Evolutionary conservation across 2,888 invertebrate genomes (phyloP).

Genomic region (Caenorhabditis imperialis): DNA sequence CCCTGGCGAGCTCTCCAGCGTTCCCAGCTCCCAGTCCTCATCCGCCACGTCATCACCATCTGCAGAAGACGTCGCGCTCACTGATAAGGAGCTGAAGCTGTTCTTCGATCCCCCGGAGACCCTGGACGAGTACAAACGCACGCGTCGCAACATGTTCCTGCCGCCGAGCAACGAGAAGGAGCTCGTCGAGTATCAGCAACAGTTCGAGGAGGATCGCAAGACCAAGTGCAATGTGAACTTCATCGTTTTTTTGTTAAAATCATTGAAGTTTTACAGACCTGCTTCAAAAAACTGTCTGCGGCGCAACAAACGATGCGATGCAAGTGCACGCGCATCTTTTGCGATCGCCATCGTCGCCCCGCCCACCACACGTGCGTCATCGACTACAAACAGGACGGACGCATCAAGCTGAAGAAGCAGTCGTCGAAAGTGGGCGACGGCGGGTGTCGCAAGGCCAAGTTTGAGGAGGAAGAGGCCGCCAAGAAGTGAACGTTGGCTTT

Average conservation of each 20-base stretch:
- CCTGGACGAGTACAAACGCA: conserved; percentile 47
- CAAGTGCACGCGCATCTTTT: conserved; percentile 61
- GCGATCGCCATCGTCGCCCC: conserved; percentile 62
- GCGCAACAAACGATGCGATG: conserved; percentile 63
- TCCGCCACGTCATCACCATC: not conserved
- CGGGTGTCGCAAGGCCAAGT: conserved; percentile 37
- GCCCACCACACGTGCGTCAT: conserved; percentile 62
- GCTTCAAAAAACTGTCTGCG: conserved; percentile 60
- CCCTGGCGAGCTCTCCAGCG: conserved; percentile 24
- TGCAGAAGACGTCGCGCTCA: conserved; percentile 40
- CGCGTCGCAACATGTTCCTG: conserved; percentile 56
- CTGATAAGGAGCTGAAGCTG: conserved; percentile 65
- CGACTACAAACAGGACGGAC: conserved; percentile 67
- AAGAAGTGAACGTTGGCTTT: not conserved
- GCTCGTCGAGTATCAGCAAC: conserved; percentile 42
- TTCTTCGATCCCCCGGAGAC: conserved; percentile 67
- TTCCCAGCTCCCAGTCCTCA: not conserved
- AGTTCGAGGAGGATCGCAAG: conserved; percentile 48
- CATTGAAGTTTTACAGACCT: conserved; percentile 34
- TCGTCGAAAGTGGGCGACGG: conserved; percentile 48
- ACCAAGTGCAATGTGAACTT: conserved; percentile 55
- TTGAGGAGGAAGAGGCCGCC: conserved; percentile 17
- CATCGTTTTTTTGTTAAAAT: not conserved
- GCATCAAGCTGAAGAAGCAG: conserved; percentile 60
- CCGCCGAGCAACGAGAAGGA: conserved; percentile 61